These are phyloP conservation scores for Falco berigora DNA, from an alignment of 2,797 vertebrate species.

Conservation along the genomic window DNA sequence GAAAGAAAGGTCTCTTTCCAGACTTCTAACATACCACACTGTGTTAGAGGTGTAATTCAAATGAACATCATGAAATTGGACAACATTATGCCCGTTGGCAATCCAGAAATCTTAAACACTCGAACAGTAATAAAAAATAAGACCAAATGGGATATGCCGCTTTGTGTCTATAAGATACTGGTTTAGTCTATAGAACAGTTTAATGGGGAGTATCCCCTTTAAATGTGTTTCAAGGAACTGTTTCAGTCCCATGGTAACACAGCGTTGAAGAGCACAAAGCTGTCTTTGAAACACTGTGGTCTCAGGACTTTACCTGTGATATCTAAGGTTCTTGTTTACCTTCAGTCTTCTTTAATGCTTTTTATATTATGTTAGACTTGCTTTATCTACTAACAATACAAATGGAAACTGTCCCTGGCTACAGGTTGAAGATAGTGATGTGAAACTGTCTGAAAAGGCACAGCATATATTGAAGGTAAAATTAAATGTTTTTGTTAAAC, in stretches of 20 bases:
- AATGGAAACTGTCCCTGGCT: slow-evolving; percentile 18
- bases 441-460: slow-evolving; percentile 87
- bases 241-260: neutral
- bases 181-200: neutral
- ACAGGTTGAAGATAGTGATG: slow-evolving; percentile 89
- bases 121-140: neutral
- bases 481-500: neutral
- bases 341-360: neutral
- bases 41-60: neutral
- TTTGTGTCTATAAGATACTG: neutral
- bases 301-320: neutral
- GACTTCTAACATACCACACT: fast-evolving
- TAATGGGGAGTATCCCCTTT: neutral
- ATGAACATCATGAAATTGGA: neutral
- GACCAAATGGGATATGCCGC: neutral
- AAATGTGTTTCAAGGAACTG: neutral
- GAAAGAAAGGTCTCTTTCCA: neutral
- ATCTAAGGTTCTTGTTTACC: neutral
- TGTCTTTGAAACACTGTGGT: neutral
- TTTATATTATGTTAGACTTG: neutral
- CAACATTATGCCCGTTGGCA: neutral
- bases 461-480: slow-evolving; percentile 69
- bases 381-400: neutral
- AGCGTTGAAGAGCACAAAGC: neutral
- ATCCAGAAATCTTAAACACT: neutral